Base-by-base conservation (phyloP, 2,888 invertebrate genomes). In the Lobophora halterata region DNA sequence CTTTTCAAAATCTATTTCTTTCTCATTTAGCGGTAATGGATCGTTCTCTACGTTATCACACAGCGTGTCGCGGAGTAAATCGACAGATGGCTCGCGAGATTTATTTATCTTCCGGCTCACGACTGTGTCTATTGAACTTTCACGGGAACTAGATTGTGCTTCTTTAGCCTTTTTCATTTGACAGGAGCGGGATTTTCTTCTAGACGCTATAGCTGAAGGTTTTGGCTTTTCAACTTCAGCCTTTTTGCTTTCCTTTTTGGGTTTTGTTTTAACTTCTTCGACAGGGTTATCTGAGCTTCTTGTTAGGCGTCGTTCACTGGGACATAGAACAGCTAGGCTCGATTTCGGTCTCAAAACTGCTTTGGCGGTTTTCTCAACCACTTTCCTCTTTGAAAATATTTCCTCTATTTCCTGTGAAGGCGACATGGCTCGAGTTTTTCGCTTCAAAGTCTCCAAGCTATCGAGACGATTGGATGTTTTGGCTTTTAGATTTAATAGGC, bases 361-460 rank as follows among this genome's bases (percentile, higher is more conserved):
- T 71, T 83, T 86, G 18, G 58, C 58, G 27, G 64, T 71, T 41
- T 72, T 80, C 33, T 86, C 85, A 1, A 79, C 65, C 2, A 71
- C 55, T 54, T 83, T 83, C 27, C 83, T 69, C 46, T 88, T 88
- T 1, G 85, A 80, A 55, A 82, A 80, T 66, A 85, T 81, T 61
- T 85, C 85, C 63, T 90, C 90, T 17, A 90, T 85, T 71, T 90
- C 90, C 52, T 89, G 88, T 5, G 90, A 89, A 1, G 90, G 90
- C 14, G 90, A 90, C 49, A 89, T 68, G 10, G 90, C 90, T 44
- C 90, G 73, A 5, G 89, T 78, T 55, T 89, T 88, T 27, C 90
- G 79, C 65, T 90, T 90, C n/a, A 83, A 60, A 51, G 79, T 74
- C 55, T 87, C 88, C 16, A 77, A 61, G 42, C 69, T 78, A 32